Percentiles rank a stretch among this genome's conserved stretches.
Evolutionary conservation across 2,888 invertebrate genomes (phyloP).

Genomic region (Lymantria dispar): DNA sequence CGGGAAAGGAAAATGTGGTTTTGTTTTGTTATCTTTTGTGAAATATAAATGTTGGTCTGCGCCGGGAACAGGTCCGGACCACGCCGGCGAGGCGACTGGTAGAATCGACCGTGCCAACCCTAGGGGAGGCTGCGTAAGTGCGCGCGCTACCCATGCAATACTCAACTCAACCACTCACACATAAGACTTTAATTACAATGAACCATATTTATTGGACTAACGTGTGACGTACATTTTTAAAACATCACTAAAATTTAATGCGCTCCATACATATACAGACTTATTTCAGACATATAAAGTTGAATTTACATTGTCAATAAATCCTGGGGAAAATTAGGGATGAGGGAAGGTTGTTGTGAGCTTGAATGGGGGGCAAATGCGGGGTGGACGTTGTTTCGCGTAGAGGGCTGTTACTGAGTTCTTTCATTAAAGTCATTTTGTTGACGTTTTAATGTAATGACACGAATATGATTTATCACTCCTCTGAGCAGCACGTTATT

Average conservation of each 20-base stretch:
- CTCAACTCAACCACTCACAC: constrained; percentile 29
- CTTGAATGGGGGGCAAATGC: constrained; percentile 56
- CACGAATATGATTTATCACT: constrained; percentile 18
- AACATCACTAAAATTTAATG: constrained; percentile 42
- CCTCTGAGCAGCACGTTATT: constrained; percentile 22
- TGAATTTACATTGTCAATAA: constrained; percentile 30
- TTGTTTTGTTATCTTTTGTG: constrained; percentile 50
- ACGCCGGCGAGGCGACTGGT: constrained; percentile 78
- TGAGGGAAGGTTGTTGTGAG: constrained; percentile 61
- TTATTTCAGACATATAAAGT: constrained; percentile 35
- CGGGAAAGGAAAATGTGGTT: constrained; percentile 68
- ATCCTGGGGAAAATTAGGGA: constrained; percentile 51
- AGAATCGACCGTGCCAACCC: constrained; percentile 77
- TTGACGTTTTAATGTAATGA: constrained; percentile 36
- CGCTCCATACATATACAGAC: constrained; percentile 30
- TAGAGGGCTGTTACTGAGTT: constrained; percentile 56
- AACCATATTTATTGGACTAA: constrained; percentile 37
- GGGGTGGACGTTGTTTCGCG: constrained; percentile 65
- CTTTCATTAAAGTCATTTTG: constrained; percentile 61
- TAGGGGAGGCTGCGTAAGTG: constrained; percentile 79
- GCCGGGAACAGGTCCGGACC: constrained; percentile 68
- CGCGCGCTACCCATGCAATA: constrained; percentile 41
- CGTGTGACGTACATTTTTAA: constrained; percentile 38
- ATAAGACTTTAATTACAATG: constrained; percentile 47
- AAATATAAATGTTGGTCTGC: constrained; percentile 40